These are phyloP conservation scores for Tichodroma muraria DNA, from an alignment of 2,113 vertebrate species.

Conservation along the genomic window DNA sequence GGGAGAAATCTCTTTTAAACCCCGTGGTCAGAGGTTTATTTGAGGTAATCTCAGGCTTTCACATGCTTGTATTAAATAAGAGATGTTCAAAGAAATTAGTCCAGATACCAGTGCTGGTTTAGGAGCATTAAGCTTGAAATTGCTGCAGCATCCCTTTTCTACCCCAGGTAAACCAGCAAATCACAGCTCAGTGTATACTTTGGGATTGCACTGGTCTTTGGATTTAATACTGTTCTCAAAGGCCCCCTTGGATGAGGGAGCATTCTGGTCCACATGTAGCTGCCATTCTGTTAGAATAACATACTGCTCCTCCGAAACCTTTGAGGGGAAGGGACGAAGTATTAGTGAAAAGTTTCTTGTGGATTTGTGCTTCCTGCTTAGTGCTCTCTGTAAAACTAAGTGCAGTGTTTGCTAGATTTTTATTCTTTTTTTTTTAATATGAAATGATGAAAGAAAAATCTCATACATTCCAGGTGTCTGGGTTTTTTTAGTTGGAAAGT, in stretches of 20 bases:
- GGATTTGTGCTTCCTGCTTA: not conserved
- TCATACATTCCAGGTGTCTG: not conserved
- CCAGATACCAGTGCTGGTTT: not conserved
- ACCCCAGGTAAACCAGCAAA: not conserved
- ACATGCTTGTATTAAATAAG: not conserved
- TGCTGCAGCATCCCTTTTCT: not conserved
- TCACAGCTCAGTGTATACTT: not conserved
- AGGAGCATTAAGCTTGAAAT: not conserved
- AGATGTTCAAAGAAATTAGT: not conserved
- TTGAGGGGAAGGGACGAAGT: not conserved
- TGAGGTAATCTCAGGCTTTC: not conserved
- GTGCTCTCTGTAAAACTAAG: not conserved
- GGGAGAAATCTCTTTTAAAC: not conserved
- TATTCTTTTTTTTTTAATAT: not conserved
- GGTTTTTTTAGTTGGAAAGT: not conserved
- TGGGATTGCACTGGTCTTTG: not conserved
- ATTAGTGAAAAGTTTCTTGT: not conserved
- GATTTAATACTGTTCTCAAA: not conserved
- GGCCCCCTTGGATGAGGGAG: not conserved
- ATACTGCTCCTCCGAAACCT: not conserved
- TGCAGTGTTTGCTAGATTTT: not conserved
- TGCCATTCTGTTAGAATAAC: not conserved
- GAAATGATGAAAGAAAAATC: accelerated
- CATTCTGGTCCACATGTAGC: not conserved
- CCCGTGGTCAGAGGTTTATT: not conserved